phyloP scores from a whole-genome alignment of 2,797 vertebrate genomes.

The Triplophysa bombifrons region DNA sequence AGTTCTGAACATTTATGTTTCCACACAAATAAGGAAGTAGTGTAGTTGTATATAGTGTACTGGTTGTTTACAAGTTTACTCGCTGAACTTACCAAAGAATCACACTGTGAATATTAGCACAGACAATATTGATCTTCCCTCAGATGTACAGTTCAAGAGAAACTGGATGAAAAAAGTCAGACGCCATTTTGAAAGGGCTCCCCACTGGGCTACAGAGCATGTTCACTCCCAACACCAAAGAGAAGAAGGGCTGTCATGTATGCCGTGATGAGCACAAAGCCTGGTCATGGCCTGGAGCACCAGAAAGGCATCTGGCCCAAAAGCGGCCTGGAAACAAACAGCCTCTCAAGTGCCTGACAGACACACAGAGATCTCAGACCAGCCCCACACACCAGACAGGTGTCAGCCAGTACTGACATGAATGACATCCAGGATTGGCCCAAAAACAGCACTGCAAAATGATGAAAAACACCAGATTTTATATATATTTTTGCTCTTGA shows the following conservation, averaged over 20 bases:
- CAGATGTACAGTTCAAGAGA: conserved; percentile 75
- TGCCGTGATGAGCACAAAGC: conserved; percentile 80
- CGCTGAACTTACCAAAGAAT: conserved; percentile 50
- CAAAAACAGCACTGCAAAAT: conserved; percentile 35
- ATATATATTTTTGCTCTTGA: conserved; percentile 11
- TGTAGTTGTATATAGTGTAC: conserved; percentile 18
- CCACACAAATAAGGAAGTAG: conserved; percentile 6
- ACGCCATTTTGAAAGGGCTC: conserved; percentile 69
- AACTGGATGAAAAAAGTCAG: conserved; percentile 60
- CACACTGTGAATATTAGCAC: conserved; percentile 62
- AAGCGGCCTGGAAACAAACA: conserved; percentile 71
- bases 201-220: conserved; percentile 72
- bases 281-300: conserved; percentile 70
- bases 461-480: conserved; percentile 52
- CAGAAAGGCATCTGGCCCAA: conserved; percentile 72
- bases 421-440: conserved; percentile 61
- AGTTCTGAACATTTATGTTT: background rate
- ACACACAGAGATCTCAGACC: conserved; percentile 76
- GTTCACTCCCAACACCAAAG: conserved; percentile 77
- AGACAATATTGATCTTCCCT: conserved; percentile 73
- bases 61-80: conserved; percentile 37
- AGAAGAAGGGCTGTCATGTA: conserved; percentile 81
- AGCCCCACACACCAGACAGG: conserved; percentile 69
- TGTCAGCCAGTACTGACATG: conserved; percentile 70
- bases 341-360: conserved; percentile 60